Conservation (phyloP, 1,140 invertebrate species). For the Heliconius himera region DNA sequence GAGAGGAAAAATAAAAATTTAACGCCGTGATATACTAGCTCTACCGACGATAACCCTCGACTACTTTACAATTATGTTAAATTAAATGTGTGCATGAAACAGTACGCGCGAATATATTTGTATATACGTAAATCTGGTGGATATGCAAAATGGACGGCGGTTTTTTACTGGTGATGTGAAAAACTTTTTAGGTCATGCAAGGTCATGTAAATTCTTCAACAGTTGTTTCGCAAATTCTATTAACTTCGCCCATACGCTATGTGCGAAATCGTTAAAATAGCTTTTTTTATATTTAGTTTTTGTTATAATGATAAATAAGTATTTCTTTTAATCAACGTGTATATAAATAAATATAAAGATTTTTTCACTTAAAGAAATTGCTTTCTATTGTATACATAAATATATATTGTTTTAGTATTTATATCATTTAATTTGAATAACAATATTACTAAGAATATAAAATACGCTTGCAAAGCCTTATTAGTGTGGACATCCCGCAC, state of each 20-base stretch:
- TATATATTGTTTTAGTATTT: too few species aligned
- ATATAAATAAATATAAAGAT: background rate
- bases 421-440: too few species aligned
- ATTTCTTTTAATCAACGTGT: background rate
- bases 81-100: constrained; percentile 20
- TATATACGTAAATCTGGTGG: constrained; percentile 13
- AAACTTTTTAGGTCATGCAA: constrained; percentile 21
- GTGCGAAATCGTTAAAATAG: background rate
- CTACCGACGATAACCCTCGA: constrained; percentile 28
- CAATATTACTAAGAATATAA: too few species aligned
- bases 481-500: too few species aligned
- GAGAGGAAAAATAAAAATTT: constrained; percentile 27
- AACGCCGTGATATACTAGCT: constrained; percentile 25
- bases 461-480: too few species aligned
- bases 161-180: background rate
- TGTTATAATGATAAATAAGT: background rate
- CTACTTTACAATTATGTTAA: constrained; percentile 31
- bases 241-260: background rate
- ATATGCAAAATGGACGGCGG: constrained; percentile 11
- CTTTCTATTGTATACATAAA: too few species aligned
- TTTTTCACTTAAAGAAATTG: too few species aligned
- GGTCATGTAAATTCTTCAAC: constrained; percentile 11
- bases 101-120: background rate
- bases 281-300: background rate
- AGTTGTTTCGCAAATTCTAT: constrained; percentile 7